These are phyloP conservation scores for Ennomos erosarius DNA, from an alignment of 2,888 invertebrate genomes.

Conservation along the genomic window DNA sequence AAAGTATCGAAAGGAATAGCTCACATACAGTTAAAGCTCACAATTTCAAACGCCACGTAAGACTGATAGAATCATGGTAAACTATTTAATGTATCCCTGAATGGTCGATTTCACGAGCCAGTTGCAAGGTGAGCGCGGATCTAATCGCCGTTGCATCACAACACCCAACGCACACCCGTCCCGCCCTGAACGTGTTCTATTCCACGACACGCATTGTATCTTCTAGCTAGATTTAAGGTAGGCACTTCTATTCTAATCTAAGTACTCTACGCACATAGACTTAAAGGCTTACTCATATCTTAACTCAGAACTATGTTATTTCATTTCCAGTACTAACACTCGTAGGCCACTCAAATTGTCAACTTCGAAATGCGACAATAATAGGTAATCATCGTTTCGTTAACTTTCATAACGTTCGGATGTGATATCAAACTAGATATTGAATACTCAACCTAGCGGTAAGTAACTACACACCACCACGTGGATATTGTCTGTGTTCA, in stretches of 20 bases:
- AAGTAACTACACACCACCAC: slow-evolving; percentile 73
- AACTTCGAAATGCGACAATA: slow-evolving; percentile 64
- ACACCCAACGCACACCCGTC: slow-evolving; percentile 80
- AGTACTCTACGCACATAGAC: slow-evolving; percentile 56
- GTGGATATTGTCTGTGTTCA: slow-evolving; percentile 76
- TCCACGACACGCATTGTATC: slow-evolving; percentile 74
- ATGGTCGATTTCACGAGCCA: slow-evolving; percentile 28
- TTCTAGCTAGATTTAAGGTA: slow-evolving; percentile 53
- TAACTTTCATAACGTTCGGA: slow-evolving; percentile 22
- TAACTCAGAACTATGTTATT: slow-evolving; percentile 21
- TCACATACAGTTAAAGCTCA: slow-evolving; percentile 20
- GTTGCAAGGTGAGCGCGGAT: slow-evolving; percentile 20
- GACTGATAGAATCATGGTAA: slow-evolving; percentile 37
- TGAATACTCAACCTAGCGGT: slow-evolving; percentile 30
- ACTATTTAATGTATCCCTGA: slow-evolving; percentile 17
- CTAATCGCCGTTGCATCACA: slow-evolving; percentile 50
- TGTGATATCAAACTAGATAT: slow-evolving; percentile 9
- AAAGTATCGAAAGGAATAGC: slow-evolving; percentile 5
- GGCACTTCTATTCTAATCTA: slow-evolving; percentile 60
- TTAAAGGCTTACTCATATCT: slow-evolving; percentile 47
- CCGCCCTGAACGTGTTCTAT: slow-evolving; percentile 82
- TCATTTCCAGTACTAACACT: slow-evolving; percentile 25
- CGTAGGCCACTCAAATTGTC: slow-evolving; percentile 29
- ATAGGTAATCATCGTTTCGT: slow-evolving; percentile 46
- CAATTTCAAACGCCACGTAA: slow-evolving; percentile 31